These are phyloP conservation scores for Cephonodes hylas DNA, from an alignment of 2,888 invertebrate genomes.

Conservation along the genomic window DNA sequence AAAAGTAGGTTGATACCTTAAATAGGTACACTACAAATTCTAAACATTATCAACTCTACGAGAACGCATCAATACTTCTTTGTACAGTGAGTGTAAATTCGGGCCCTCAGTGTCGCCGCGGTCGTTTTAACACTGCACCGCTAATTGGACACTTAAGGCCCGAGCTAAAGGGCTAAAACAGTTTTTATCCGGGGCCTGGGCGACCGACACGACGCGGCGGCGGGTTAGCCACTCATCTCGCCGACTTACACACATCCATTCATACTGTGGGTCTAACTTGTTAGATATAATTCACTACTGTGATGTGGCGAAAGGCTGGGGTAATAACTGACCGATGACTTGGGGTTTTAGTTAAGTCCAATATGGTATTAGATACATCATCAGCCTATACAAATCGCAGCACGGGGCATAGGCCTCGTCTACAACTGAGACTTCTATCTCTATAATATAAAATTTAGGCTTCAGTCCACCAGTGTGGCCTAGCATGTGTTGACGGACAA, in stretches of 20 bases:
- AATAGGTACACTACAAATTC: conserved; percentile 21
- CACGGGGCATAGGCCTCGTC: too few species aligned
- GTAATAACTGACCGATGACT: not conserved
- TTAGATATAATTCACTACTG: conserved; percentile 8
- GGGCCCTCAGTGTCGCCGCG: conserved; percentile 71
- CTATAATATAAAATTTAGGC: too few species aligned
- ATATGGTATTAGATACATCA: too few species aligned
- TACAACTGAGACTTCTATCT: too few species aligned
- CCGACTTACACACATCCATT: conserved; percentile 26
- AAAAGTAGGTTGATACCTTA: too few species aligned
- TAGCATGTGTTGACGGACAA: too few species aligned
- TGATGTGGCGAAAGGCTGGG: not conserved
- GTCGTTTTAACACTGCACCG: conserved; percentile 76
- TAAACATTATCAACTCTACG: conserved; percentile 33
- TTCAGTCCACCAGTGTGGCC: too few species aligned
- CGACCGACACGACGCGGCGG: conserved; percentile 51
- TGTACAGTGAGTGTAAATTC: conserved; percentile 72
- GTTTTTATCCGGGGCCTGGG: conserved; percentile 66
- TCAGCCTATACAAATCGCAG: too few species aligned
- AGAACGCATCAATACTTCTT: conserved; percentile 69
- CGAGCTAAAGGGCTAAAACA: conserved; percentile 61
- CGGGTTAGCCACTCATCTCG: conserved; percentile 36
- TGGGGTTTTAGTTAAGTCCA: too few species aligned
- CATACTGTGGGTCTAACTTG: conserved; percentile 1
- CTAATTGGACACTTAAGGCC: conserved; percentile 77